Conservation (phyloP, 2,797 vertebrate genomes). For the Semaprochilodus insignis region DNA sequence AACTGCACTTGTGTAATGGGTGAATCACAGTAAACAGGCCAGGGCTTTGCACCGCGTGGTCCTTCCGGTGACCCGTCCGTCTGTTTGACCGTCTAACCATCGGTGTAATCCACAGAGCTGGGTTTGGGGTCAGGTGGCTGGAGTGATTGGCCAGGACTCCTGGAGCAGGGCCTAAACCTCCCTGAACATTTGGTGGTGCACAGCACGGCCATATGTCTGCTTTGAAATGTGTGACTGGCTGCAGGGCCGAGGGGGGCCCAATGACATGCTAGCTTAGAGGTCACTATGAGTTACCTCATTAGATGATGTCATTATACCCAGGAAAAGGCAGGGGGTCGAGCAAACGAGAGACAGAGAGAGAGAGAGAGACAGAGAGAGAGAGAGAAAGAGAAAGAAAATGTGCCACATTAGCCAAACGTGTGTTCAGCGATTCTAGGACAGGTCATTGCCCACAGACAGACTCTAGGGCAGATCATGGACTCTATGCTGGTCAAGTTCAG, state of each 20-base stretch:
- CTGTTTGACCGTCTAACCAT: constrained; percentile 44
- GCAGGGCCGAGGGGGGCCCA: constrained; percentile 31
- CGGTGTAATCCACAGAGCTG: constrained; percentile 40
- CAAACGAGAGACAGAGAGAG: constrained; percentile 8
- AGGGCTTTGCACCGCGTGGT: constrained; percentile 25
- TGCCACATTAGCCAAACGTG: constrained; percentile 11
- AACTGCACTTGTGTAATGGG: constrained; percentile 39
- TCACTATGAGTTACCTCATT: constrained; percentile 47
- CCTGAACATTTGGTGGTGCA: constrained; percentile 53
- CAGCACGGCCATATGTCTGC: constrained; percentile 58
- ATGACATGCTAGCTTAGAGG: constrained; percentile 48
- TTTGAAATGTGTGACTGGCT: constrained; percentile 52
- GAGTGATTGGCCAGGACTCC: constrained; percentile 51
- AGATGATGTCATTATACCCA: constrained; percentile 41
- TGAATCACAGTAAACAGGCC: constrained; percentile 52
- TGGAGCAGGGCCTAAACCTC: constrained; percentile 54
- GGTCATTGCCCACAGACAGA: constrained; percentile 18
- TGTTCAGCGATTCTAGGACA: constrained; percentile 11
- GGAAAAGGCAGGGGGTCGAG: constrained; percentile 27
- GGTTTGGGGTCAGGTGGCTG: constrained; percentile 44
- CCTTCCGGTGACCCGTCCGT: constrained; percentile 45
- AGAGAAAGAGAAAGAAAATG: neutral
- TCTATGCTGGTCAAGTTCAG: neutral
- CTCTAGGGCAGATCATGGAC: neutral
- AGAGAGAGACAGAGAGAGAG: constrained; percentile 3